These are phyloP conservation scores for Sinonovacula constricta DNA, from an alignment of 1,140 invertebrate species.

Conservation along the genomic window DNA sequence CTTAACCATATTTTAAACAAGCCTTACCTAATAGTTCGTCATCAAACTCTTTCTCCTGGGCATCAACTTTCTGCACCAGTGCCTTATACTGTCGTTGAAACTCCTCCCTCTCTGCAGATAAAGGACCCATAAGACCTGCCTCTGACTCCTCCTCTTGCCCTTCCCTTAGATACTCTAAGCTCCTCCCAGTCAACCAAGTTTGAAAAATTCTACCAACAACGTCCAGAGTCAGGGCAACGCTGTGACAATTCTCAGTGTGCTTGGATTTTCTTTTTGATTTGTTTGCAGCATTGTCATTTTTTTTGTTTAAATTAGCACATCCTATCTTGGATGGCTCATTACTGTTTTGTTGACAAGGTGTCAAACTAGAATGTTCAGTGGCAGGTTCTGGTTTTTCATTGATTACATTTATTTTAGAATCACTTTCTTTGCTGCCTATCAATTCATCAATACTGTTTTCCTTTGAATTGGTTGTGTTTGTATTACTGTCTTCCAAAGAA, in stretches of 20 bases:
- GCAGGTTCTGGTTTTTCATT: too few species aligned
- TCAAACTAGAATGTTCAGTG: too few species aligned
- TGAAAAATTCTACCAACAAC: slow-evolving; percentile 7
- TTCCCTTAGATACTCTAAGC: slow-evolving; percentile 14
- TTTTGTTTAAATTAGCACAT: too few species aligned
- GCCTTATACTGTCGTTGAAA: slow-evolving; percentile 32
- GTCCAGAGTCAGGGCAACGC: too few species aligned
- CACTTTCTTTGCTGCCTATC: too few species aligned
- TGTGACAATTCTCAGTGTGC: too few species aligned
- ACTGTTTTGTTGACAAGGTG: too few species aligned
- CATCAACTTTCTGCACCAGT: slow-evolving; percentile 40
- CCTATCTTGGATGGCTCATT: too few species aligned
- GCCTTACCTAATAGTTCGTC: slow-evolving; percentile 27
- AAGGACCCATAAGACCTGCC: background rate
- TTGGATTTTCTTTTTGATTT: background rate
- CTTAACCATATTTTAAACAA: background rate
- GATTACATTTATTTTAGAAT: too few species aligned
- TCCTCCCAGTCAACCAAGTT: slow-evolving; percentile 26
- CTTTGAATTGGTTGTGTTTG: too few species aligned
- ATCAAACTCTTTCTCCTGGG: slow-evolving; percentile 45
- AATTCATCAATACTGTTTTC: too few species aligned
- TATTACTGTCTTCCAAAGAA: too few species aligned
- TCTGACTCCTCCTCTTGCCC: background rate
- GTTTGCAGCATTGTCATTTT: background rate
- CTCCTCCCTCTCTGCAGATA: background rate